Percentiles rank a stretch among this genome's conserved stretches.
These are phyloP conservation scores for Cichlasoma orientale DNA, from an alignment of 2,797 vertebrate genomes.

Conservation along the genomic window DNA sequence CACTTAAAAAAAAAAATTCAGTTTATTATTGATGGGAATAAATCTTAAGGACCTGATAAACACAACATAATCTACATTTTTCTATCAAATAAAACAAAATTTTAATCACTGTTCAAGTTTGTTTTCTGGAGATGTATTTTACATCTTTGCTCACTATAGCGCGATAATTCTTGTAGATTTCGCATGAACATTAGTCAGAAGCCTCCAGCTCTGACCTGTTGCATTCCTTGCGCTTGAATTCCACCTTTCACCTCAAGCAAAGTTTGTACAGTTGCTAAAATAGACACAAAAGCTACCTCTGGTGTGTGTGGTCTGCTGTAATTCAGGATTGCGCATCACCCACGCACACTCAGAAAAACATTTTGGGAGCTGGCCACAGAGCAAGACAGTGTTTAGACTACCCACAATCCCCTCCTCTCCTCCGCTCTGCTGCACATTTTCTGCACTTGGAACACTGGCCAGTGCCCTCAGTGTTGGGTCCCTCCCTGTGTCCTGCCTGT, in stretches of 20 bases:
- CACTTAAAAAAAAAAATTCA: no score
- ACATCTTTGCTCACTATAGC: no score
- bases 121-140: neutral
- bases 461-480: constrained; percentile 35
- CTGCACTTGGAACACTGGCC: constrained; percentile 33
- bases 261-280: constrained; percentile 48
- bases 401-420: constrained; percentile 67
- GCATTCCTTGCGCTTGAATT: constrained; percentile 37
- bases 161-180: neutral
- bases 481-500: constrained; percentile 48
- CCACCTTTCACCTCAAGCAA: constrained; percentile 39
- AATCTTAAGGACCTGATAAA: neutral
- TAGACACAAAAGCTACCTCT: constrained; percentile 49
- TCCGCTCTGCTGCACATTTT: constrained; percentile 20
- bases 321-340: constrained; percentile 46
- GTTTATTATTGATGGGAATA: no score
- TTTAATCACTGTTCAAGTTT: neutral
- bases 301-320: constrained; percentile 68
- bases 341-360: constrained; percentile 48
- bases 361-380: constrained; percentile 67
- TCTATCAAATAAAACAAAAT: neutral
- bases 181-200: neutral
- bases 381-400: constrained; percentile 73
- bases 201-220: neutral
- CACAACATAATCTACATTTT: neutral